Conservation (phyloP, 2,113 vertebrate genomes). For the Columba janthina region DNA sequence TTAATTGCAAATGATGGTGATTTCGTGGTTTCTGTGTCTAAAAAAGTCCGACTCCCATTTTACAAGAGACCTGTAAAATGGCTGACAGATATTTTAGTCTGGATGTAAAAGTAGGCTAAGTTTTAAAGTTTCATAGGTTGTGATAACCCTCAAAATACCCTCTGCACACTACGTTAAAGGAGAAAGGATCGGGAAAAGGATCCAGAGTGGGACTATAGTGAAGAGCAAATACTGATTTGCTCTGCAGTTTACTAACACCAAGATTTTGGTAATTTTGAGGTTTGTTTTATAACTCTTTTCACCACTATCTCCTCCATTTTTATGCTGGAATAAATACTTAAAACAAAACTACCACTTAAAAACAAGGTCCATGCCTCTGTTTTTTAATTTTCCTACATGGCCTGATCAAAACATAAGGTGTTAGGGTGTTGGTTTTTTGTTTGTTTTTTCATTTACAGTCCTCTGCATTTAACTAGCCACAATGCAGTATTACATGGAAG, state of each 20-base stretch:
- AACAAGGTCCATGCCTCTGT: background rate
- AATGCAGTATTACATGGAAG: background rate
- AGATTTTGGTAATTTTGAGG: background rate
- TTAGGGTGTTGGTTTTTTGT: background rate
- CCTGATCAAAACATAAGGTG: background rate
- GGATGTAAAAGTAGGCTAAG: background rate
- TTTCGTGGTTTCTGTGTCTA: background rate
- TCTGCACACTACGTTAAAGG: background rate
- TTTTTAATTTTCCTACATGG: background rate
- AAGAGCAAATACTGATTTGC: background rate
- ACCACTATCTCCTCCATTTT: background rate
- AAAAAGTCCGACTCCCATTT: slow-evolving; percentile 9
- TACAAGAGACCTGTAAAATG: slow-evolving; percentile 19
- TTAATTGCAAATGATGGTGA: slow-evolving; percentile 36
- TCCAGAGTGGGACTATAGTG: background rate
- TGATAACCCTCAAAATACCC: background rate
- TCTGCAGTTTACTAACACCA: background rate
- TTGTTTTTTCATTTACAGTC: background rate
- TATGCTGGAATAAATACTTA: background rate
- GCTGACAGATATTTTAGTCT: slow-evolving; percentile 4
- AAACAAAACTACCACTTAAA: background rate
- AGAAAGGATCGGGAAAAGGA: background rate
- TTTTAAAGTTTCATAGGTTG: background rate
- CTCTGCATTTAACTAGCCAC: background rate
- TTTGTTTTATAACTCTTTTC: background rate